Conservation (phyloP, 2,797 vertebrate species). For the Hoplostethus mediterraneus region DNA sequence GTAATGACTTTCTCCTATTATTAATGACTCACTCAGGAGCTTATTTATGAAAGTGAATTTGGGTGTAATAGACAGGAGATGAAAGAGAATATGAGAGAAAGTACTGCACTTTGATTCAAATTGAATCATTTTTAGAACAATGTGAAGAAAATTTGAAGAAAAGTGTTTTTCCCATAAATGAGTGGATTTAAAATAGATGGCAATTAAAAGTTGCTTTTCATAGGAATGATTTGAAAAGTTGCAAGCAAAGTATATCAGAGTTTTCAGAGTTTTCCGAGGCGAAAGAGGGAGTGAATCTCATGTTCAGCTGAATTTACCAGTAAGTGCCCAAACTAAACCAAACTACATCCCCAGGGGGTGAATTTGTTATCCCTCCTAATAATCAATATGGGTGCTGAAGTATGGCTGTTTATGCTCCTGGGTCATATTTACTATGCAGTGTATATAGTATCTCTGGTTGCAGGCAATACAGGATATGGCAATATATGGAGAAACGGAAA, state of each 20-base stretch:
- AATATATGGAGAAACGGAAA: constrained; percentile 22
- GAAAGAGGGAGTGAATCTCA: constrained; percentile 14
- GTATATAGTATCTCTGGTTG: constrained; percentile 47
- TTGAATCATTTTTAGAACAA: constrained; percentile 54
- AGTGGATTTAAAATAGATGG: constrained; percentile 7
- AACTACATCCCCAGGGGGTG: constrained; percentile 60
- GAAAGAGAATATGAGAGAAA: constrained; percentile 53
- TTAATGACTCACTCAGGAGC: constrained; percentile 75
- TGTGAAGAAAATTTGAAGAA: constrained; percentile 16
- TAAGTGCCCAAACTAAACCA: constrained; percentile 52
- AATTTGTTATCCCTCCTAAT: constrained; percentile 41
- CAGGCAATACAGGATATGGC: constrained; percentile 60
- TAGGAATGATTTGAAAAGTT: neutral
- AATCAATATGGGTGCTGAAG: constrained; percentile 56
- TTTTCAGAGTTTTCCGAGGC: neutral
- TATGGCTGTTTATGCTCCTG: constrained; percentile 47
- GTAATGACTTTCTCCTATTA: constrained; percentile 71
- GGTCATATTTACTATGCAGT: constrained; percentile 65
- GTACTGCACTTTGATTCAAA: constrained; percentile 40
- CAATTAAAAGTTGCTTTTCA: neutral
- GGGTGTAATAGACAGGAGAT: constrained; percentile 60
- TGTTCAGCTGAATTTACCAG: constrained; percentile 35
- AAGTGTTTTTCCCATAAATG: constrained; percentile 17
- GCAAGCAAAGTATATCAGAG: neutral
- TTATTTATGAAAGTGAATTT: constrained; percentile 71